These are phyloP conservation scores for Anoplopoma fimbria DNA, from an alignment of 2,113 vertebrate species.

Conservation along the genomic window DNA sequence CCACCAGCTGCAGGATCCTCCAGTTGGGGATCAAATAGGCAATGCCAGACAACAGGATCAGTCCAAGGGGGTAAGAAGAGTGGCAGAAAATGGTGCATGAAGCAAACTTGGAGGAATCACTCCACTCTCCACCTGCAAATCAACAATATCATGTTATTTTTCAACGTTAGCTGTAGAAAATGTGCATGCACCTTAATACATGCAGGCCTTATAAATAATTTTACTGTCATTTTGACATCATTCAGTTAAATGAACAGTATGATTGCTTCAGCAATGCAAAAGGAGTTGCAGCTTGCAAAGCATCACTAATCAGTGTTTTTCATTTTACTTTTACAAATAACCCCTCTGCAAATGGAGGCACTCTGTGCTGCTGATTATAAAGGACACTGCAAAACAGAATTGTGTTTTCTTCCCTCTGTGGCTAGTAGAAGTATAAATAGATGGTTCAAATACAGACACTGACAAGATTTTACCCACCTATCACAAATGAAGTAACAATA, in stretches of 20 bases:
- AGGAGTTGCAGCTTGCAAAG: too few relatives aligned
- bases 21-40: constrained; percentile 87
- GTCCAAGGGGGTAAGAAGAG: constrained; percentile 78
- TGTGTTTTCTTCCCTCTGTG: not conserved
- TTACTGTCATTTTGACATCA: not conserved
- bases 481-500: constrained; percentile 74
- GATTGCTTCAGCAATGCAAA: not conserved
- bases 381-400: not conserved
- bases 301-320: not conserved
- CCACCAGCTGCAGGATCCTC: constrained; percentile 87
- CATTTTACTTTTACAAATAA: not conserved
- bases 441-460: too few relatives aligned
- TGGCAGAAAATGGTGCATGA: constrained; percentile 82
- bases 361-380: not conserved
- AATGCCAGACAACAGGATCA: constrained; percentile 86
- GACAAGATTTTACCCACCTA: constrained; percentile 79
- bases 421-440: too few relatives aligned
- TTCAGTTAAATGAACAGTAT: not conserved
- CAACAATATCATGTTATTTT: not conserved
- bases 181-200: not conserved
- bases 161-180: not conserved
- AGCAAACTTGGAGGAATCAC: constrained; percentile 84
- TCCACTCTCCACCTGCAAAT: constrained; percentile 89
- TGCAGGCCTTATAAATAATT: not conserved
- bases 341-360: not conserved